Evolutionary conservation across 2,797 vertebrate genomes (phyloP).

Genomic region (Pitangus sulphuratus): DNA sequence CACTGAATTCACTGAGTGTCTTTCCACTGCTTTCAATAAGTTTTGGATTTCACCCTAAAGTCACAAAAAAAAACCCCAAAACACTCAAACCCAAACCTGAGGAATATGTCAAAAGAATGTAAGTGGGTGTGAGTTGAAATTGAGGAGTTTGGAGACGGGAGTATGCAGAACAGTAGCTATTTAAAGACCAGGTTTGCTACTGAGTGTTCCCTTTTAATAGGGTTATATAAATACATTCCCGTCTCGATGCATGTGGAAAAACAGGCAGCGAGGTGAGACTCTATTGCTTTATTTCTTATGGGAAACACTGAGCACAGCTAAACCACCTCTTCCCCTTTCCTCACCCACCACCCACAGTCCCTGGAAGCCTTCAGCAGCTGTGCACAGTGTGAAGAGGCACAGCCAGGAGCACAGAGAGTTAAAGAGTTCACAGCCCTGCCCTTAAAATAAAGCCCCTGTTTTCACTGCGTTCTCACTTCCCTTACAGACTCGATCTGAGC

Average conservation of each 20-base stretch:
- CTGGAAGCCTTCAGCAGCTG: conserved; percentile 36
- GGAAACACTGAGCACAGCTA: conserved; percentile 59
- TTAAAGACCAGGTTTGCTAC: conserved; percentile 44
- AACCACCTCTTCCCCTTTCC: conserved; percentile 39
- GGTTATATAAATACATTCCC: conserved; percentile 71
- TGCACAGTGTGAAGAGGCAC: conserved; percentile 9
- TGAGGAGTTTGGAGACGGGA: conserved; percentile 22
- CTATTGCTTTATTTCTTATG: conserved; percentile 56
- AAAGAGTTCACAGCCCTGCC: conserved; percentile 52
- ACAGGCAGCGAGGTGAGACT: conserved; percentile 49
- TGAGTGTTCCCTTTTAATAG: conserved; percentile 56
- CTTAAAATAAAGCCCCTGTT: conserved; percentile 52
- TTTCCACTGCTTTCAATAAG: conserved; percentile 61
- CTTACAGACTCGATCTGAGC: conserved; percentile 2
- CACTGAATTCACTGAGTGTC: conserved; percentile 44
- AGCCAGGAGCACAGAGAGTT: conserved; percentile 18
- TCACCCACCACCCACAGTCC: conserved; percentile 58
- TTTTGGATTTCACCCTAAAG: conserved; percentile 51
- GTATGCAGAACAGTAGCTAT: conserved; percentile 67
- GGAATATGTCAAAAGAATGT: conserved; percentile 68
- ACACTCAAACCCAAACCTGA: not conserved
- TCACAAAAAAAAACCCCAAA: conserved; percentile 16
- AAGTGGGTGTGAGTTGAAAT: conserved; percentile 69
- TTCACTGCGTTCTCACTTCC: conserved; percentile 37
- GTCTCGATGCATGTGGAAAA: conserved; percentile 55